phyloP scores from a whole-genome alignment of 64 coral and sea anemone genomes.

The Acropora yongei region DNA sequence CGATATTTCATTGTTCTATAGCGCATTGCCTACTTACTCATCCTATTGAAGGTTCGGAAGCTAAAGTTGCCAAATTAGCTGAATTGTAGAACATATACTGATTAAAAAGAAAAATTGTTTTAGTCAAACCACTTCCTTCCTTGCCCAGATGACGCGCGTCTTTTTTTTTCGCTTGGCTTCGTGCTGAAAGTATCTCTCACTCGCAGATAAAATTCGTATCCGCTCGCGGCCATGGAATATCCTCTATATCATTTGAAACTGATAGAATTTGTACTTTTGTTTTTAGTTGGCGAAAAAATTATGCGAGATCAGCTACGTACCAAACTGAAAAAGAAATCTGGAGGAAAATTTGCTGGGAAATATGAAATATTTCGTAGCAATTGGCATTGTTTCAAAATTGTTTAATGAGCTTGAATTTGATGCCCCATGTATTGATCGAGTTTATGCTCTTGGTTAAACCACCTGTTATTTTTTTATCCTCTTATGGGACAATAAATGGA shows the following conservation, averaged over 20 bases:
- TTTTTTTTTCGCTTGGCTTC: too few species aligned
- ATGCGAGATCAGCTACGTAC: neutral
- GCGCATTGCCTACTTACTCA: constrained; percentile 1
- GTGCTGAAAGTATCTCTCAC: too few species aligned
- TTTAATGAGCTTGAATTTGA: constrained; percentile 2
- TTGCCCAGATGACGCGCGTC: neutral
- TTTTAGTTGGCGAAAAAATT: neutral
- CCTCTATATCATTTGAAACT: constrained; percentile 2
- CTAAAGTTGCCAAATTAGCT: neutral
- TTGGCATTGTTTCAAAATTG: neutral
- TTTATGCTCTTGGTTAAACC: neutral
- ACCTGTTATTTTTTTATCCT: neutral
- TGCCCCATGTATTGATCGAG: neutral
- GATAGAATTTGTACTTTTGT: neutral
- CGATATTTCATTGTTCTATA: neutral
- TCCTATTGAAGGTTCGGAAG: neutral
- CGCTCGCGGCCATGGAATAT: too few species aligned
- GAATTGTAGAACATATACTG: neutral
- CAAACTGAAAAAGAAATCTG: neutral
- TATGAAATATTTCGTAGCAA: neutral
- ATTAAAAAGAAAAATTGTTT: neutral
- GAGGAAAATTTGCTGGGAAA: neutral
- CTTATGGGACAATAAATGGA: neutral
- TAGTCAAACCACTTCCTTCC: neutral
- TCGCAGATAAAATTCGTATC: too few species aligned